Conservation (phyloP, 2,888 invertebrate species). For the Volucella inanis region DNA sequence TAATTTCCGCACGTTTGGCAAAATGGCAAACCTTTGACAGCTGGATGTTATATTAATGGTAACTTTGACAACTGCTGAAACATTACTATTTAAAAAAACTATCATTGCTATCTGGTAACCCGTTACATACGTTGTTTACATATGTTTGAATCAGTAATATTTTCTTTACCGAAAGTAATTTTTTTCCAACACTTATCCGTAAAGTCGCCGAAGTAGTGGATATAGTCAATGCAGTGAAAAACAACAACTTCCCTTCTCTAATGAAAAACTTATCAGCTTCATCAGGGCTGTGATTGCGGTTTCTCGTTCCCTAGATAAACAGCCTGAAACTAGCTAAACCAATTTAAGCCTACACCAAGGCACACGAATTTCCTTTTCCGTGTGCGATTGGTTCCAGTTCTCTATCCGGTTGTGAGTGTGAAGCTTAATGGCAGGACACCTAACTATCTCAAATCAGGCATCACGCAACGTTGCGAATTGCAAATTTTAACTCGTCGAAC, state of each 20-base stretch:
- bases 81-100: too few species aligned
- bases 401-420: constrained; percentile 62
- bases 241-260: constrained; percentile 36
- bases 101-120: too few species aligned
- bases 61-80: too few species aligned
- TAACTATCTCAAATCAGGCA: constrained; percentile 42
- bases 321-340: neutral
- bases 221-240: neutral
- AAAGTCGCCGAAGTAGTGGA: too few species aligned
- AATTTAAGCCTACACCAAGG: neutral
- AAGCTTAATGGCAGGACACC: constrained; percentile 52
- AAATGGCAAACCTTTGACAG: too few species aligned
- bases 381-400: constrained; percentile 55
- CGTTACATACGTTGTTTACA: too few species aligned
- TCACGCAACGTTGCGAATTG: constrained; percentile 59
- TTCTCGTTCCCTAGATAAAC: constrained; percentile 62
- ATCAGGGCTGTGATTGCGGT: constrained; percentile 62
- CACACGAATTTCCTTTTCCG: constrained; percentile 64
- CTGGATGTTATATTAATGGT: too few species aligned
- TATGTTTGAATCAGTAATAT: too few species aligned
- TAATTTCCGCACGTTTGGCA: too few species aligned
- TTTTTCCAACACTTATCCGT: too few species aligned
- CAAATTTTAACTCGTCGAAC: constrained; percentile 35
- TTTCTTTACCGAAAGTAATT: too few species aligned
- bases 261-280: constrained; percentile 42